Percentiles rank a stretch among this genome's conserved stretches.
Evolutionary conservation across 2,888 invertebrate species (phyloP).

Genomic region (Serripes groenlandicus): DNA sequence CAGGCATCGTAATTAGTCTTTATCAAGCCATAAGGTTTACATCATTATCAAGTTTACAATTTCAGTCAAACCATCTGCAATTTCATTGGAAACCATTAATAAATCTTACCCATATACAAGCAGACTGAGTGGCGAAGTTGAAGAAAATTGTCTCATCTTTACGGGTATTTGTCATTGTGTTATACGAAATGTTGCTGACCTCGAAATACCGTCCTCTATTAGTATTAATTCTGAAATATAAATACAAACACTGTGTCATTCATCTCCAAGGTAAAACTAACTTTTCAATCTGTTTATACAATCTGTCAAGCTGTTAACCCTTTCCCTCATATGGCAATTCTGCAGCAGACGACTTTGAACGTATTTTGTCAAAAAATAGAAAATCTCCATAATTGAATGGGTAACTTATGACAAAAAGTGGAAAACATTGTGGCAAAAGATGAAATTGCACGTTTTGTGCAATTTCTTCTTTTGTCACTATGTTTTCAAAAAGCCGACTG

Average conservation of each 20-base stretch:
- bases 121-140: constrained; percentile 32
- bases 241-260: neutral
- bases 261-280: too few species aligned
- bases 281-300: too few species aligned
- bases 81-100: too few species aligned
- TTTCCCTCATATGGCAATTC: neutral
- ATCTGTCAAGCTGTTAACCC: neutral
- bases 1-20: too few species aligned
- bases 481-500: too few species aligned
- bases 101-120: constrained; percentile 53
- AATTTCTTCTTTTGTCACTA: neutral
- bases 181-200: constrained; percentile 17
- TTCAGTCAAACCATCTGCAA: too few species aligned
- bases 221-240: constrained; percentile 27
- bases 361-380: neutral
- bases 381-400: too few species aligned
- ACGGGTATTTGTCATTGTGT: neutral
- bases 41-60: too few species aligned
- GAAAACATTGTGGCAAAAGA: neutral
- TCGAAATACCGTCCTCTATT: constrained; percentile 49
- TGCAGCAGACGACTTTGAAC: neutral
- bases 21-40: too few species aligned
- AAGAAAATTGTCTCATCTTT: constrained; percentile 11
- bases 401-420: neutral
- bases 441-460: neutral